phyloP scores from a whole-genome alignment of 2,888 invertebrate genomes.

The Mimachlamys varia region DNA sequence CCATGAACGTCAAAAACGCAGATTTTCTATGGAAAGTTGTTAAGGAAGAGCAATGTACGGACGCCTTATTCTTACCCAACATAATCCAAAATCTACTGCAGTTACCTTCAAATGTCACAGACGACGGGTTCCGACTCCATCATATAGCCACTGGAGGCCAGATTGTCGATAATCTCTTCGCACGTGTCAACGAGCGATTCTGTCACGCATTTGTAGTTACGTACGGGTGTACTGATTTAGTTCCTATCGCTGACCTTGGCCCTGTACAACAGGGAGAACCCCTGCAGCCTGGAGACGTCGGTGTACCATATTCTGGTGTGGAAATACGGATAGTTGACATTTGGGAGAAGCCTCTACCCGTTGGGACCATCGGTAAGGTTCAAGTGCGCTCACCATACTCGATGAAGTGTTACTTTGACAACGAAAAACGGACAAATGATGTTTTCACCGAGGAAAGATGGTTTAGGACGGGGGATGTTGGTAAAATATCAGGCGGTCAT shows the following conservation, averaged over 20 bases:
- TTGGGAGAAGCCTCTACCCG: background rate
- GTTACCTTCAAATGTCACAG: background rate
- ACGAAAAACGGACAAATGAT: slow-evolving; percentile 37
- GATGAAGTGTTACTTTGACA: slow-evolving; percentile 40
- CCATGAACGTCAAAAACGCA: background rate
- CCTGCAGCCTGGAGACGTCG: slow-evolving; percentile 40
- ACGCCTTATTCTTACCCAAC: background rate
- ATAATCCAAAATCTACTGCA: background rate
- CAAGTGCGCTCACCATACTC: slow-evolving; percentile 38
- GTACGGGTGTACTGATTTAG: slow-evolving; percentile 41
- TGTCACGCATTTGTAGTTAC: slow-evolving; percentile 37
- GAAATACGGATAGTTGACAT: slow-evolving; percentile 40
- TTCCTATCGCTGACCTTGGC: background rate
- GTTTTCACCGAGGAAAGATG: slow-evolving; percentile 36
- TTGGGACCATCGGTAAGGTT: slow-evolving; percentile 33
- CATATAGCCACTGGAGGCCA: slow-evolving; percentile 41
- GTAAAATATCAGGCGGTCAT: slow-evolving; percentile 20
- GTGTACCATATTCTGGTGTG: slow-evolving; percentile 30
- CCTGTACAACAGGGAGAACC: background rate
- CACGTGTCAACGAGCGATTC: slow-evolving; percentile 34
- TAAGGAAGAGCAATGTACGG: background rate
- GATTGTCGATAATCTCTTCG: slow-evolving; percentile 39
- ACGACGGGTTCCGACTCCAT: slow-evolving; percentile 32
- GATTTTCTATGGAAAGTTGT: background rate
- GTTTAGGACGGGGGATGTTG: slow-evolving; percentile 44